Percentiles rank a stretch among this genome's conserved stretches.
These are phyloP conservation scores for Phaonia tiefii DNA, from an alignment of 2,888 invertebrate species.

Conservation along the genomic window DNA sequence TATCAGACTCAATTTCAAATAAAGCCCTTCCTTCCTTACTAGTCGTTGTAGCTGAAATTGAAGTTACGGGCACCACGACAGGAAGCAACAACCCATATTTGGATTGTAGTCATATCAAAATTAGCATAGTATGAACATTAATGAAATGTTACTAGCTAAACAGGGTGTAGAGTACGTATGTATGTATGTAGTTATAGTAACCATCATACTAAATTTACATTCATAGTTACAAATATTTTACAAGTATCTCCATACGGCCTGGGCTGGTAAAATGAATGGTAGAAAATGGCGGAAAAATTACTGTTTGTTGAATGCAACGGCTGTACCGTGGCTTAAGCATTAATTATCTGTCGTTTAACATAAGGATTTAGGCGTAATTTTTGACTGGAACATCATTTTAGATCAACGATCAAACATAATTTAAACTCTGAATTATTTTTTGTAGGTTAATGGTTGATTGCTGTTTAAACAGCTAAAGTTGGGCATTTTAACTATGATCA, in stretches of 20 bases:
- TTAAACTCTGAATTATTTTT: too few relatives aligned
- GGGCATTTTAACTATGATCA: too few relatives aligned
- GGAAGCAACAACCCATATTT: conserved; percentile 33
- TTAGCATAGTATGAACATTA: conserved; percentile 41
- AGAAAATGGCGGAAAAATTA: background rate
- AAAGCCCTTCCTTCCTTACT: conserved; percentile 5
- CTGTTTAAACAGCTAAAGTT: too few relatives aligned
- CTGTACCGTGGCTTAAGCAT: too few relatives aligned
- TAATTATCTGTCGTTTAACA: too few relatives aligned
- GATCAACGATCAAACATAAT: too few relatives aligned
- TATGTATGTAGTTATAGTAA: background rate
- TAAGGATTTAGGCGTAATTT: too few relatives aligned
- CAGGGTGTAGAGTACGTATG: conserved; percentile 21
- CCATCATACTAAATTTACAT: background rate
- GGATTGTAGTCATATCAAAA: conserved; percentile 2
- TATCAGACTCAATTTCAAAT: conserved; percentile 4
- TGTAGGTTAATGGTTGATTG: too few relatives aligned
- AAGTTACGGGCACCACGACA: background rate
- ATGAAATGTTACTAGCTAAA: conserved; percentile 35
- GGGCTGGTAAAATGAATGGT: too few relatives aligned
- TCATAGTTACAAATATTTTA: background rate
- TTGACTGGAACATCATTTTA: too few relatives aligned
- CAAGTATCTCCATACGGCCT: too few relatives aligned
- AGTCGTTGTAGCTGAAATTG: background rate
- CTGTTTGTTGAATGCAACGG: background rate